Conservation (phyloP, 2,888 invertebrate species). For the Cenopis cana region DNA sequence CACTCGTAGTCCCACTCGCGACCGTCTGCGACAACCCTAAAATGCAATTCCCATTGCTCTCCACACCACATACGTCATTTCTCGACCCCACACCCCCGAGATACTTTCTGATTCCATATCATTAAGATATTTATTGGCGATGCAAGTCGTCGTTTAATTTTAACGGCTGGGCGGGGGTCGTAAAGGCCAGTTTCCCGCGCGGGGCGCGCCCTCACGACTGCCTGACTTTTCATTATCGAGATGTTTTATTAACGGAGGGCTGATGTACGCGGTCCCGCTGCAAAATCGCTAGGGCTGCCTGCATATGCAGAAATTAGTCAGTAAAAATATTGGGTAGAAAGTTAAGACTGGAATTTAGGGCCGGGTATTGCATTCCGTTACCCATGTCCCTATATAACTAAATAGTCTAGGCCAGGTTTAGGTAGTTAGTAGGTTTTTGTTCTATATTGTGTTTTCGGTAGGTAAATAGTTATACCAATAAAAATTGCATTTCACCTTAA, state of each 20-base stretch:
- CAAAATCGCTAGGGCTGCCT: conserved; percentile 73
- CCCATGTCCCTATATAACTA: too few relatives aligned
- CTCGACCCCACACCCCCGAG: conserved; percentile 57
- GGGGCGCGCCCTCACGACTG: conserved; percentile 77
- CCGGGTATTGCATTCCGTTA: too few relatives aligned
- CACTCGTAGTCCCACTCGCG: conserved; percentile 44
- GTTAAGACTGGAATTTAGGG: too few relatives aligned
- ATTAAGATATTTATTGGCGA: conserved; percentile 82
- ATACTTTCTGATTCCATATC: conserved; percentile 85
- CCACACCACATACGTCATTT: conserved; percentile 60
- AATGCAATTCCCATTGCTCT: conserved; percentile 57
- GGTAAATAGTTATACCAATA: not conserved
- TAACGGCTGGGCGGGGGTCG: conserved; percentile 62
- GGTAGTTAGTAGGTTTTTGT: too few relatives aligned
- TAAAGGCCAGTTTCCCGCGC: conserved; percentile 67
- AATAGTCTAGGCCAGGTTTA: too few relatives aligned
- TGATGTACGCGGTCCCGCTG: conserved; percentile 58
- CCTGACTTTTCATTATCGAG: conserved; percentile 86
- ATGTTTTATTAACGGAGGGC: conserved; percentile 84
- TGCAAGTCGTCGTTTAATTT: conserved; percentile 67
- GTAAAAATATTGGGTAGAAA: too few relatives aligned
- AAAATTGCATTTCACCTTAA: not conserved
- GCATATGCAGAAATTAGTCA: conserved; percentile 15
- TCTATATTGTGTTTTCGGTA: too few relatives aligned
- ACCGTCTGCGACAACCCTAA: conserved; percentile 57